Evolutionary conservation across 1,140 invertebrate species (phyloP).

Genomic region (Nixonia krombeini): DNA sequence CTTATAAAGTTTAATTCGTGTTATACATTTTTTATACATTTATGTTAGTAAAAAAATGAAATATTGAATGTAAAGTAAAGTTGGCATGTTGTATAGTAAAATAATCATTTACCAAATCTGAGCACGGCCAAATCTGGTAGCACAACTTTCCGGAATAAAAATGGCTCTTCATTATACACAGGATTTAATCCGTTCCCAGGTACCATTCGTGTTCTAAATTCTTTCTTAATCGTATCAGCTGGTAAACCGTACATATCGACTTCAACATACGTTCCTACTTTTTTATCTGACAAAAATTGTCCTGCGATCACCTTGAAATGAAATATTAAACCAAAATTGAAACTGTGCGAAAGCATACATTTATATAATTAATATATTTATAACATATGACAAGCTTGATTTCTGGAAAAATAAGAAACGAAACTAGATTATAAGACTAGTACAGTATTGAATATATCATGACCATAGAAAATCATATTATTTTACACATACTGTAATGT

Average conservation of each 20-base stretch:
- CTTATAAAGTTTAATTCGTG: too few relatives aligned
- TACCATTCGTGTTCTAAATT: constrained; percentile 85
- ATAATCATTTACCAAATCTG: constrained; percentile 80
- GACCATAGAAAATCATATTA: too few relatives aligned
- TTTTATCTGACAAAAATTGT: constrained; percentile 68
- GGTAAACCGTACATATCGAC: constrained; percentile 89
- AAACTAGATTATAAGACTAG: too few relatives aligned
- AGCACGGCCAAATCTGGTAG: constrained; percentile 97
- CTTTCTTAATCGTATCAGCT: constrained; percentile 86
- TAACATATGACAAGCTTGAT: neutral
- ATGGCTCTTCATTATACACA: constrained; percentile 88
- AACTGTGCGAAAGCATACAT: neutral
- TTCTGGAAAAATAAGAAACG: neutral
- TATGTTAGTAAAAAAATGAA: too few relatives aligned
- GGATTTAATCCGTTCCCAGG: constrained; percentile 87
- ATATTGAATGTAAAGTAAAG: too few relatives aligned
- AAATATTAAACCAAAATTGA: too few relatives aligned
- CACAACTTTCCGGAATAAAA: constrained; percentile 91
- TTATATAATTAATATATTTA: neutral
- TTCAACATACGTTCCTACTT: constrained; percentile 81
- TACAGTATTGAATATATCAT: too few relatives aligned
- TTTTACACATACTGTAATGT: too few relatives aligned
- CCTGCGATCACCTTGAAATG: constrained; percentile 64
- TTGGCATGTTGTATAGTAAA: too few relatives aligned
- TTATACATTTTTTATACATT: too few relatives aligned